A percentile compares a stretch with the other conserved stretches of the same genome.
phyloP scores from a whole-genome alignment of 2,797 vertebrate genomes.

The Prionace glauca region DNA sequence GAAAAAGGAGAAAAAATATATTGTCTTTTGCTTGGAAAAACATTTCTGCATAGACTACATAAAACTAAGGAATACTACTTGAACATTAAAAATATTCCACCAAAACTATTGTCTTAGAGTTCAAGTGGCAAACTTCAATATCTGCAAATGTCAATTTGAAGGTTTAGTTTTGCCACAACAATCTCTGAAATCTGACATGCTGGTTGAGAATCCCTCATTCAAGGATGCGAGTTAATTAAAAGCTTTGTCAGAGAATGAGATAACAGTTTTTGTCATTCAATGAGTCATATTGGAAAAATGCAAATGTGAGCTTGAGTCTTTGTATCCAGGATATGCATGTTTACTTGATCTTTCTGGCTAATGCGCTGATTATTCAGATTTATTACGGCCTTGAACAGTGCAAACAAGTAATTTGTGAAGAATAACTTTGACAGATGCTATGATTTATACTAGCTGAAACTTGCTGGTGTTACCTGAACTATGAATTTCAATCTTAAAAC shows the following conservation, averaged over 20 bases:
- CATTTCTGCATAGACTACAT: neutral
- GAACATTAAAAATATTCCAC: neutral
- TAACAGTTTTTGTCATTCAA: neutral
- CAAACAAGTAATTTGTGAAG: neutral
- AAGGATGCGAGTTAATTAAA: neutral
- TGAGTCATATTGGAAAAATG: neutral
- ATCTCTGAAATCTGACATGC: neutral
- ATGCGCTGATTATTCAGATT: neutral
- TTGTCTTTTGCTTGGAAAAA: neutral
- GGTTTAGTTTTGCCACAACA: neutral
- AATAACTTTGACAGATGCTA: neutral
- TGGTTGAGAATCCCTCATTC: neutral
- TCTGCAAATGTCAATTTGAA: neutral
- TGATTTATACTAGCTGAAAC: neutral
- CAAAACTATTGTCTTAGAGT: neutral
- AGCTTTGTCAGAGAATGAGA: neutral
- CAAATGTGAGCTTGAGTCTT: neutral
- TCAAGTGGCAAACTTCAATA: neutral
- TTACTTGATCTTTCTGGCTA: slow-evolving; percentile 20
- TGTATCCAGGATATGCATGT: slow-evolving; percentile 13
- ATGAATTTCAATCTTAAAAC: neutral
- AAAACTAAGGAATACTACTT: neutral
- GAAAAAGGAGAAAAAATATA: neutral
- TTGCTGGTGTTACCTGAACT: neutral
- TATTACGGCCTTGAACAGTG: neutral